Percentiles rank a stretch among this genome's conserved stretches.
phyloP scores from a whole-genome alignment of 2,797 vertebrate genomes.

The Callimico goeldii region DNA sequence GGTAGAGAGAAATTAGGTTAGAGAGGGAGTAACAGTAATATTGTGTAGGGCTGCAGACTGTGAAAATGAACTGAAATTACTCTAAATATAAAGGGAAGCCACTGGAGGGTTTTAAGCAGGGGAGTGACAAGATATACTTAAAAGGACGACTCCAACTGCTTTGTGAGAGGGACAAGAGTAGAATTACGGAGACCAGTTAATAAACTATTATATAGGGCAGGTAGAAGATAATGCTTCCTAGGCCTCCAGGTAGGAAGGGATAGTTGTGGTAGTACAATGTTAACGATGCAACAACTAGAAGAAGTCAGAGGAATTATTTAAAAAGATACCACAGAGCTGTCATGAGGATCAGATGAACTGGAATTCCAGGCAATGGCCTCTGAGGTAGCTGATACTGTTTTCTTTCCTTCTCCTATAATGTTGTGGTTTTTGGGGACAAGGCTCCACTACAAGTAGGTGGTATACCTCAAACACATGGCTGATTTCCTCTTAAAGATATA shows the following conservation, averaged over 20 bases:
- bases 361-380: neutral
- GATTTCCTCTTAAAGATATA: neutral
- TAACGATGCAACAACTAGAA: neutral
- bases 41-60: neutral
- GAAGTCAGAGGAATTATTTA: neutral
- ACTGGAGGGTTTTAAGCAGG: neutral
- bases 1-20: neutral
- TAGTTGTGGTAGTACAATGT: neutral
- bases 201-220: neutral
- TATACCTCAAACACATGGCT: neutral
- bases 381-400: neutral
- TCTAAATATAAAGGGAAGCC: slow-evolving; percentile 24
- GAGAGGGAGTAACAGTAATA: neutral
- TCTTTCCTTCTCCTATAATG: neutral
- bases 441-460: neutral
- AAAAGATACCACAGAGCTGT: neutral
- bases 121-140: neutral
- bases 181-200: neutral
- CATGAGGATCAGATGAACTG: neutral
- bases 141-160: neutral
- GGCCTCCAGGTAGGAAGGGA: neutral
- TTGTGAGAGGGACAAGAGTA: neutral
- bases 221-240: neutral
- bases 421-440: neutral
- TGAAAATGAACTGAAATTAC: slow-evolving; percentile 33